Base-by-base conservation (phyloP, 2,113 vertebrate species). In the Ptilonorhynchus violaceus region DNA sequence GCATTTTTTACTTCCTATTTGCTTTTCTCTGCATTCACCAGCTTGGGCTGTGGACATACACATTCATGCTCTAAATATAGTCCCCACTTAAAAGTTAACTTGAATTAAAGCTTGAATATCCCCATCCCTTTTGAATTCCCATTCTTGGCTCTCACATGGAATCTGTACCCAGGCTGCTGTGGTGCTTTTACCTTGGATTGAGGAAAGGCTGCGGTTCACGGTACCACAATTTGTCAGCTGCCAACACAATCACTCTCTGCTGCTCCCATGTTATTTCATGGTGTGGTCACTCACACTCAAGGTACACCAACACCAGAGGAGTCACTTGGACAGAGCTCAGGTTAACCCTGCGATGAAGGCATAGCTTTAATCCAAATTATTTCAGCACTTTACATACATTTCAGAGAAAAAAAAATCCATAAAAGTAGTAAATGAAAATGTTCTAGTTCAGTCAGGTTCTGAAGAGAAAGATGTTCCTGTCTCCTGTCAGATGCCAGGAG, bases 221-320 rank as follows among this genome's bases (percentile, higher is more conserved):
- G 81, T 63, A 35, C 21, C 73, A 92, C 91, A 90, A 52, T 70
- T 77, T 78, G 31, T 66, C 91, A 81, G 73, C 52, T 78, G 95
- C 96, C 96, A 96, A 87, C 77, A 89, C 93, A 81, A 94, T 72
- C 89, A 9, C 27, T 44, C 68, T 86, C 60, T 95, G 94, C 94
- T 96, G 73, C 84, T 96, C 73, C 89, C 56, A 15, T 96, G 89
- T 96, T 97, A 87, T 96, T 85, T 92, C 95, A 91, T 91, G 94
- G 95, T 96, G 95, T 95, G 94, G 94, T 74, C 84, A 27, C 86
- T 93, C 72, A 24, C 8, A 8, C 31, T 44, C 63, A 11, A 49
- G 78, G 86, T 53, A 37, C 11, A 50, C 39, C 15, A 28, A 55
- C 17, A 55, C 56, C 69, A 52, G 55, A 58, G 64, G 60, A 86